Evolutionary conservation across 2,888 invertebrate species (phyloP).

Genomic region (Watsonalla cultraria): DNA sequence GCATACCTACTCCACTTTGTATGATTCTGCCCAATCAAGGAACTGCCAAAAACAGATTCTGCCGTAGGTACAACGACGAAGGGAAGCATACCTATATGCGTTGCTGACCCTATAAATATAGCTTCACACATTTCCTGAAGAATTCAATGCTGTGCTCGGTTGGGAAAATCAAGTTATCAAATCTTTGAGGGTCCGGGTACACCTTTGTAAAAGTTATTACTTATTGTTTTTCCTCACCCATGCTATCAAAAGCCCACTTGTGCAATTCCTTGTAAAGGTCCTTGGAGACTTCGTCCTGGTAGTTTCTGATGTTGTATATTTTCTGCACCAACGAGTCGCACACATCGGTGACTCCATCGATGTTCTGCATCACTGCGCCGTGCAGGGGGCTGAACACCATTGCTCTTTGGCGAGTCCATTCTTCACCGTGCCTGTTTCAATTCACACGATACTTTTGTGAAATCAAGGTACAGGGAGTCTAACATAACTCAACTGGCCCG

Average conservation of each 20-base stretch:
- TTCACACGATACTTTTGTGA: not conserved
- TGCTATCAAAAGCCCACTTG: conserved; percentile 85
- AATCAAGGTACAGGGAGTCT: not conserved
- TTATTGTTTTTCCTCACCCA: conserved; percentile 48
- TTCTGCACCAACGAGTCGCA: conserved; percentile 58
- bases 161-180: too few species aligned
- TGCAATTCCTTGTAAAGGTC: conserved; percentile 79
- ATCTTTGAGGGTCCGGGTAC: too few species aligned
- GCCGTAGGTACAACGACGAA: too few species aligned
- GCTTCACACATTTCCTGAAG: too few species aligned
- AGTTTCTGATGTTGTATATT: conserved; percentile 76
- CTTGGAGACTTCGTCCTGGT: conserved; percentile 80
- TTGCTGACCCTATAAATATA: too few species aligned
- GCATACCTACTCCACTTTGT: too few species aligned
- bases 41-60: too few species aligned
- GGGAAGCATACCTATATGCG: too few species aligned
- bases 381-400: conserved; percentile 70
- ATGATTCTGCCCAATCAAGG: too few species aligned
- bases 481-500: not conserved
- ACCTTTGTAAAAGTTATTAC: not conserved
- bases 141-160: too few species aligned
- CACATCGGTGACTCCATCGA: conserved; percentile 56
- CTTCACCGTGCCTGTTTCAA: conserved; percentile 70
- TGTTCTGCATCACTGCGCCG: conserved; percentile 45
- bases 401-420: conserved; percentile 78